Conservation (phyloP, 2,888 invertebrate species). For the Epistrophe grossulariae region DNA sequence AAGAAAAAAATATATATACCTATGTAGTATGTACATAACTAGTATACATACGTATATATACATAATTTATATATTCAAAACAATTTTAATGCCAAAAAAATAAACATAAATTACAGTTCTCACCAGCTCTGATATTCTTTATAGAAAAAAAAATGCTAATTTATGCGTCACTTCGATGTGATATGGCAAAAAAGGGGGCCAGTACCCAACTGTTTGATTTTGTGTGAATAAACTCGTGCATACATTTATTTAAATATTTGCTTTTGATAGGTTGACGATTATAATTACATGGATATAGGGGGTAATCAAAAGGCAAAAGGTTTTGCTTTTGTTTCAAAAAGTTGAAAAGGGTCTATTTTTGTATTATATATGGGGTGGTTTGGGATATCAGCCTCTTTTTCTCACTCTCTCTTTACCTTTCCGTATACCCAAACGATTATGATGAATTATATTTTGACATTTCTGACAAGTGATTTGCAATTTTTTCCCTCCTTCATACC, state of each 20-base stretch:
- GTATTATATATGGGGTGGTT: neutral
- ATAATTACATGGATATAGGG: slow-evolving; percentile 61
- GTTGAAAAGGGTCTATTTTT: slow-evolving; percentile 17
- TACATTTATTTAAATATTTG: slow-evolving; percentile 60
- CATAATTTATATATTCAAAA: neutral
- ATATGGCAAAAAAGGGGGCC: neutral
- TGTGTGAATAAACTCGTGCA: neutral
- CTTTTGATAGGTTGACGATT: slow-evolving; percentile 36
- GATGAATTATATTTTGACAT: slow-evolving; percentile 64
- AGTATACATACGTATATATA: neutral
- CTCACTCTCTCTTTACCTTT: neutral
- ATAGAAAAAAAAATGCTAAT: slow-evolving; percentile 5
- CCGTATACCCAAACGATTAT: slow-evolving; percentile 18
- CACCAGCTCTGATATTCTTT: neutral
- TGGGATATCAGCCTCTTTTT: neutral
- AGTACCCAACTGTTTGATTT: neutral
- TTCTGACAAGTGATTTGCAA: slow-evolving; percentile 71
- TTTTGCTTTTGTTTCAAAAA: slow-evolving; percentile 26
- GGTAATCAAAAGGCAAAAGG: slow-evolving; percentile 38
- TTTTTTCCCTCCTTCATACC: slow-evolving; percentile 14
- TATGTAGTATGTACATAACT: neutral
- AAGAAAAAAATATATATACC: neutral
- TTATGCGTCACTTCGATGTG: slow-evolving; percentile 4
- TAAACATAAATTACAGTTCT: neutral
- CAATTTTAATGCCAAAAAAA: slow-evolving; percentile 13